A percentile compares a stretch with the other conserved stretches of the same genome.
Evolutionary conservation across 2,888 invertebrate species (phyloP).

Genomic region (Dendrolimus houi): DNA sequence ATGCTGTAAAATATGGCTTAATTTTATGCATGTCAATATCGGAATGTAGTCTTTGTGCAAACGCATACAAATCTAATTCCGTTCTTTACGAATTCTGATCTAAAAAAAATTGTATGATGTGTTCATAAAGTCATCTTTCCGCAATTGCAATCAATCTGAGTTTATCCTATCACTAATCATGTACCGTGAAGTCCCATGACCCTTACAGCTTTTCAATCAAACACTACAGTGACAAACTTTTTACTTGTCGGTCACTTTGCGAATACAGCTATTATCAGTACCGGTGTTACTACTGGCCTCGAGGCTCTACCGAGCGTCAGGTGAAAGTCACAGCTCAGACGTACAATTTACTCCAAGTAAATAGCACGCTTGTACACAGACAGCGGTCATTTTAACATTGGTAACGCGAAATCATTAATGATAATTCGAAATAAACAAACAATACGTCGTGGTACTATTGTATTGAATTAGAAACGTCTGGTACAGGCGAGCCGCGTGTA

Average conservation of each 20-base stretch:
- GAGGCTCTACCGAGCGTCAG: conserved; percentile 45
- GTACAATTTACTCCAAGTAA: conserved; percentile 46
- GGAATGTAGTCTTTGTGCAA: too few species aligned
- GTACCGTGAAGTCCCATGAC: neutral
- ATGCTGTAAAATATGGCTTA: too few species aligned
- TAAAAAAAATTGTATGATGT: too few species aligned
- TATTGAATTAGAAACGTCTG: neutral
- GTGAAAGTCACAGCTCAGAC: conserved; percentile 71
- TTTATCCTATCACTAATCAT: neutral
- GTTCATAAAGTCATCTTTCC: too few species aligned
- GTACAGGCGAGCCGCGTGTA: conserved; percentile 20
- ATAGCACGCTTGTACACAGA: conserved; percentile 43
- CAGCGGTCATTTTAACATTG: conserved; percentile 12
- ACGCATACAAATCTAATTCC: too few species aligned
- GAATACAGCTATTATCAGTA: conserved; percentile 58
- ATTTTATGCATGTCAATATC: too few species aligned
- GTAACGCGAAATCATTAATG: conserved; percentile 36
- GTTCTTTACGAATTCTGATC: too few species aligned
- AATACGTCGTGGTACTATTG: conserved; percentile 23
- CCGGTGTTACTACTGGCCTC: conserved; percentile 62
- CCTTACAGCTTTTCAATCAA: neutral
- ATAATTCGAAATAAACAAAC: conserved; percentile 58
- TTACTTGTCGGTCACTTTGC: conserved; percentile 30
- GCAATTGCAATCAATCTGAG: too few species aligned
- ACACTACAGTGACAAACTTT: neutral